phyloP scores from a whole-genome alignment of 2,113 vertebrate genomes.

The Lucifuga dentata region DNA sequence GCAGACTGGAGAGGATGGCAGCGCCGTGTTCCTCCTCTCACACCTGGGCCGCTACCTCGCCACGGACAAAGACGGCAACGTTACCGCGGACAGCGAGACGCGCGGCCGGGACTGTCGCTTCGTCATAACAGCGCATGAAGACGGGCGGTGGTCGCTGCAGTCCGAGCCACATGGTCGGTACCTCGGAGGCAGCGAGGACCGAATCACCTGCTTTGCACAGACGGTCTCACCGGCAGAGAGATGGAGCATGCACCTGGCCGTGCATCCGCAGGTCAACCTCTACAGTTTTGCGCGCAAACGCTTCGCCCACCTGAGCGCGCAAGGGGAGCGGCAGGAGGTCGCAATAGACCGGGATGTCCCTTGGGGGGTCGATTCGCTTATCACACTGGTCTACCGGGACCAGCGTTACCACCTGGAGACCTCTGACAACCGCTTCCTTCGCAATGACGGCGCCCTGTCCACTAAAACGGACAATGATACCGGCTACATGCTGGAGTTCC shows the following conservation, averaged over 20 bases:
- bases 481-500: constrained; percentile 94
- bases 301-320: constrained; percentile 90
- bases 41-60: constrained; percentile 98
- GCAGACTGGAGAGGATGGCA: constrained; percentile 88
- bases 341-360: constrained; percentile 92
- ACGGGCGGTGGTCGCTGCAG: constrained; percentile 96
- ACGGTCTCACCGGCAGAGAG: constrained; percentile 87
- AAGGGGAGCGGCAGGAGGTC: constrained; percentile 83
- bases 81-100: constrained; percentile 90
- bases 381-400: constrained; percentile 93
- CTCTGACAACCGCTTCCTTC: constrained; percentile 91
- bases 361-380: constrained; percentile 94
- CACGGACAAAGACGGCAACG: constrained; percentile 93
- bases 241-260: constrained; percentile 95
- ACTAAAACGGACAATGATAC: constrained; percentile 84
- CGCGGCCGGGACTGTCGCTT: constrained; percentile 91
- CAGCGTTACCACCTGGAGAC: constrained; percentile 94
- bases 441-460: constrained; percentile 87
- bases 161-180: constrained; percentile 92
- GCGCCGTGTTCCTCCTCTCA: constrained; percentile 89
- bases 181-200: constrained; percentile 94
- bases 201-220: constrained; percentile 93
- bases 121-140: constrained; percentile 89
- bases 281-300: constrained; percentile 94
- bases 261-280: constrained; percentile 94